Evolutionary conservation across 2,113 vertebrate species (phyloP), one percentile per base, ranked within the genome.

Genomic region (Hucho hucho): DNA sequence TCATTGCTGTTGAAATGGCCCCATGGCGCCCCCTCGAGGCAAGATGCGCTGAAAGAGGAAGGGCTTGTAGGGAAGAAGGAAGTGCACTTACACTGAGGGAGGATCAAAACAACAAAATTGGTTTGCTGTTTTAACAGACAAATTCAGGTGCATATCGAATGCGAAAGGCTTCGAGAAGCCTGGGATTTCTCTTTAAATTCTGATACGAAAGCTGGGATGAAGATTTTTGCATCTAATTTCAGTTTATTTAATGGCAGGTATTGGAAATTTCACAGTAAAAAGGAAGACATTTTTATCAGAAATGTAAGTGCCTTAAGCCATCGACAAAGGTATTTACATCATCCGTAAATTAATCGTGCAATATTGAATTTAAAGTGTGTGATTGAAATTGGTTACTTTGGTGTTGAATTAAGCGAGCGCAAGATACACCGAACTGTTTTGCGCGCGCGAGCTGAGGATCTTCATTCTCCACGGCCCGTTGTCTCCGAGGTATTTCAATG

Each of bases 181-280:
- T 81, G 63, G 64, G 56, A 70, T 56, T 77, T 84, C 32, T 64
- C 69, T 75, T 75, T 49, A 65, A 65, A 67, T 73, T 77, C 70
- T 58, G 84, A 79, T 73, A 79, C 70, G 78, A 75, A 74, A 80
- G 87, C 81, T 86, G 87, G 82, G 84, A 88, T 88, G 87, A 80
- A 75, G 79, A 81, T 83, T 86, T 83, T 80, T 53, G 75, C 71
- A 79, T 74, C 70, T 72, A 79, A 83, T 86, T 82, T 85, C 72
- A 77, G 81, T 70, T 83, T 83, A 73, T 85, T 86, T 86, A 86
- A 88, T 88, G 81, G 87, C 74, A 86, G 87, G 79, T 86, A 85
- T 77, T 88, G 87, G 87, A 88, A 88, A 86, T 88, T 88, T 84
- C 84, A 88, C 83, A 88, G 81, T 83, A 86, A 88, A 81, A 88